Conservation (phyloP, 2,888 invertebrate species). For the Hartigia nigra region DNA sequence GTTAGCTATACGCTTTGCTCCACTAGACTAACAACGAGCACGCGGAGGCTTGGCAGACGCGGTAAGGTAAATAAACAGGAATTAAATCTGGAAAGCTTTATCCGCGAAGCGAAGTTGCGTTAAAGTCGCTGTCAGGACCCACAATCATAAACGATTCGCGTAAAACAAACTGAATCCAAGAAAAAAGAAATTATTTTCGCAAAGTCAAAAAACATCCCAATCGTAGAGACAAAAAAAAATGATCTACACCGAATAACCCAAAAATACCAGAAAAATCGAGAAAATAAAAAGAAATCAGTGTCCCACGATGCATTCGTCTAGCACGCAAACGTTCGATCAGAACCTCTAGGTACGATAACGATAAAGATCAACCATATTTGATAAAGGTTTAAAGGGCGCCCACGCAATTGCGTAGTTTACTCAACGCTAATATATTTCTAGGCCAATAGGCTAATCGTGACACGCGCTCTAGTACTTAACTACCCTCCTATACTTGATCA, state of each 20-base stretch:
- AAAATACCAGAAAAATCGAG: neutral
- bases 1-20: constrained; percentile 36
- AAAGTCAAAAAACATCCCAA: neutral
- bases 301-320: constrained; percentile 32
- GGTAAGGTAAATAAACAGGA: constrained; percentile 63
- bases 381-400: constrained; percentile 40
- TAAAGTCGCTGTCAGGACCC: constrained; percentile 1
- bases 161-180: too few relatives aligned
- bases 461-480: constrained; percentile 12
- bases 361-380: constrained; percentile 40
- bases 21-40: constrained; percentile 21
- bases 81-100: constrained; percentile 63
- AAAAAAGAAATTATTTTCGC: neutral
- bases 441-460: constrained; percentile 18
- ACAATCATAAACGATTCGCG: too few relatives aligned
- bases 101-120: constrained; percentile 21
- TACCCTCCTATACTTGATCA: neutral
- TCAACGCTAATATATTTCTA: constrained; percentile 29
- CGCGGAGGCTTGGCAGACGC: constrained; percentile 36
- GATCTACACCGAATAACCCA: neutral
- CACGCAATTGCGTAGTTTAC: constrained; percentile 52
- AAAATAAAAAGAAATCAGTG: neutral
- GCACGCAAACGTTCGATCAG: constrained; percentile 51
- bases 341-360: constrained; percentile 27
- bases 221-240: neutral